phyloP scores from a whole-genome alignment of 2,888 invertebrate species.

The Temnothorax unifasciatus region DNA sequence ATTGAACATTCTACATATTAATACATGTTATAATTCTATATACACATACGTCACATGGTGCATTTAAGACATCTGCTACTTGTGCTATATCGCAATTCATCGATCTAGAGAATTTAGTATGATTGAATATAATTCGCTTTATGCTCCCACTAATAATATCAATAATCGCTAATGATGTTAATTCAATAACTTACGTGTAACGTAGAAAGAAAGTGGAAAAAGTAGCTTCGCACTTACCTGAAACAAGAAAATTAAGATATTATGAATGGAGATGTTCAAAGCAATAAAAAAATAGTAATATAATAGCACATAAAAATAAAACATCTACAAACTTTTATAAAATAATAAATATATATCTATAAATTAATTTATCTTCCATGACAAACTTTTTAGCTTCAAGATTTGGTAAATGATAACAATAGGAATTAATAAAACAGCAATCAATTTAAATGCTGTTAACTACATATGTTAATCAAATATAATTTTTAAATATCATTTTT shows the following conservation, averaged over 20 bases:
- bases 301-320: slow-evolving; percentile 8
- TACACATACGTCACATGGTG: neutral
- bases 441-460: neutral
- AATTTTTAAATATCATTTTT: too few relatives aligned
- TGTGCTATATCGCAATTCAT: neutral
- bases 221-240: slow-evolving; percentile 66
- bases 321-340: neutral
- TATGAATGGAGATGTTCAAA: too few relatives aligned
- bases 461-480: too few relatives aligned
- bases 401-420: neutral
- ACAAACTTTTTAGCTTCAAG: neutral
- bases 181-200: slow-evolving; percentile 62
- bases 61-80: neutral
- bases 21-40: neutral
- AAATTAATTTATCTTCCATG: neutral
- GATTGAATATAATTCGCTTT: slow-evolving; percentile 7
- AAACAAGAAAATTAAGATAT: slow-evolving; percentile 59
- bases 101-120: neutral
- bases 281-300: neutral
- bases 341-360: too few relatives aligned
- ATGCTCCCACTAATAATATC: neutral
- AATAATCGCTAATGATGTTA: neutral
- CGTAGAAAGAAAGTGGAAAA: slow-evolving; percentile 4
- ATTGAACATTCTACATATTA: neutral
- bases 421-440: neutral